Conservation (phyloP, 1,140 invertebrate species). For the Trachymyrmex cornetzi region DNA sequence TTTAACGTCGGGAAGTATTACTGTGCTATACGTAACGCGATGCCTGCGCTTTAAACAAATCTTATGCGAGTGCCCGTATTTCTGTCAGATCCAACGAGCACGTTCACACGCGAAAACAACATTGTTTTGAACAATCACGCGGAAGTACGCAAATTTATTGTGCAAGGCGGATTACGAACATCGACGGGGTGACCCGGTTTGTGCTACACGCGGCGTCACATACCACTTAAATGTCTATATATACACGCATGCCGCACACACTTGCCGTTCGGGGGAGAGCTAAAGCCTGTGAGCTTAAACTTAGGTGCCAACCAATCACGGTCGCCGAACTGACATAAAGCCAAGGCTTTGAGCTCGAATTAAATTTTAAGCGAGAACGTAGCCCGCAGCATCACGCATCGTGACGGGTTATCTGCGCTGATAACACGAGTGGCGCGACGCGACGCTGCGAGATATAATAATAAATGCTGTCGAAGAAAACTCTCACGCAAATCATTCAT, state of each 20-base stretch:
- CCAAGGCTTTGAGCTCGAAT: slow-evolving; percentile 72
- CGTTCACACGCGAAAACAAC: slow-evolving; percentile 47
- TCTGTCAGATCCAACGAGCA: slow-evolving; percentile 43
- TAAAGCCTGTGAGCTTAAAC: slow-evolving; percentile 73
- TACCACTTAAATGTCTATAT: not conserved
- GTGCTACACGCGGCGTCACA: slow-evolving; percentile 8
- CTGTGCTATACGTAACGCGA: slow-evolving; percentile 7
- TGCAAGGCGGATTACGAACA: slow-evolving; percentile 67
- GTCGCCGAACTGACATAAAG: slow-evolving; percentile 71
- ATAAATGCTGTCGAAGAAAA: slow-evolving; percentile 40
- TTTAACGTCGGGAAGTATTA: slow-evolving; percentile 5
- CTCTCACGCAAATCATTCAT: not conserved
- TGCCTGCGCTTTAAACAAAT: slow-evolving; percentile 35
- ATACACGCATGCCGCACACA: slow-evolving; percentile 11
- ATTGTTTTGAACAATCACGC: slow-evolving; percentile 54
- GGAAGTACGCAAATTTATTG: slow-evolving; percentile 54
- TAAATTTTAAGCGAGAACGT: slow-evolving; percentile 73
- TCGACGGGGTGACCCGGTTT: slow-evolving; percentile 43
- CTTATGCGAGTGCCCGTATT: slow-evolving; percentile 40
- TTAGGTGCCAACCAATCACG: slow-evolving; percentile 75
- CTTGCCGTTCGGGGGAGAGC: slow-evolving; percentile 46
- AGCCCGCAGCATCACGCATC: slow-evolving; percentile 58
- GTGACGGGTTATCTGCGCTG: slow-evolving; percentile 28
- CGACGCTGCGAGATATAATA: not conserved
- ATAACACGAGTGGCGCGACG: not conserved